Conservation (phyloP, 2,113 vertebrate species). For the Epinephelus lanceolatus region DNA sequence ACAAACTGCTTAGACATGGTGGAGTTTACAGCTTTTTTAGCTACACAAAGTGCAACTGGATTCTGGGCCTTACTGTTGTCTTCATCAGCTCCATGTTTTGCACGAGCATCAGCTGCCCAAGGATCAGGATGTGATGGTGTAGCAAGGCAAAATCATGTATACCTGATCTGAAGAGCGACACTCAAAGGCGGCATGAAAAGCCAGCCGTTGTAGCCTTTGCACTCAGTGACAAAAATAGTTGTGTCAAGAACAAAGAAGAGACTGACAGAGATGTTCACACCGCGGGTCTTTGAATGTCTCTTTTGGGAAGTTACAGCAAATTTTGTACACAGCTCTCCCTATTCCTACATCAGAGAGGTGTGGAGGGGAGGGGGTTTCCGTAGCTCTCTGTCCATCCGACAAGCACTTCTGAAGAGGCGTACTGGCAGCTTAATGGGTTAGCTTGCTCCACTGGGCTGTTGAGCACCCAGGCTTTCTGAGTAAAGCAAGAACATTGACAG, state of each 20-base stretch:
- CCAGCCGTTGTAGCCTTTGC: neutral
- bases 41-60: neutral
- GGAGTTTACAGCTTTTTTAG: neutral
- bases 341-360: neutral
- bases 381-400: neutral
- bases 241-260: neutral
- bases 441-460: neutral
- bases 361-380: neutral
- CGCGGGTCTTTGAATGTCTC: neutral
- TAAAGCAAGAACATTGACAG: slow-evolving; percentile 11
- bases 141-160: neutral
- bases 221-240: neutral
- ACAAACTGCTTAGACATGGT: neutral
- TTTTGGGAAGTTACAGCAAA: neutral
- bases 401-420: neutral
- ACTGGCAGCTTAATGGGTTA: slow-evolving; percentile 5
- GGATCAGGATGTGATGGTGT: neutral
- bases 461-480: neutral
- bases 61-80: neutral
- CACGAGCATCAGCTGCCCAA: neutral
- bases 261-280: neutral
- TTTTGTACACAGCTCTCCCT: neutral
- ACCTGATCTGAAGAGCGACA: neutral
- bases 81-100: neutral
- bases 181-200: neutral